Conservation (phyloP, 2,888 invertebrate genomes). For the Melanotus villosus region DNA sequence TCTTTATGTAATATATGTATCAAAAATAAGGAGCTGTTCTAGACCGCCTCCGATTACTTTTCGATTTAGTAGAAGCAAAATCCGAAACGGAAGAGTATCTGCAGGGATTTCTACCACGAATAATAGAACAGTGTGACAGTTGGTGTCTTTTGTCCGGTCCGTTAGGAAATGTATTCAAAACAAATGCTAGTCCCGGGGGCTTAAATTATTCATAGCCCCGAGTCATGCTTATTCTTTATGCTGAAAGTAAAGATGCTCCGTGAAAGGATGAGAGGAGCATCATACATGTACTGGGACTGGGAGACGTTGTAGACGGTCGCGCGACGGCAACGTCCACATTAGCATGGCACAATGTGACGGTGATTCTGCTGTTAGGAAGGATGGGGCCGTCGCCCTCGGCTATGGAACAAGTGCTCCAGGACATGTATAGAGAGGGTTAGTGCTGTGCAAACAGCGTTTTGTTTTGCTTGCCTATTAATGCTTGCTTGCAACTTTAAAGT, state of each 20-base stretch:
- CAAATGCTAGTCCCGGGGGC: conserved; percentile 39
- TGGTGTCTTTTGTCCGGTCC: conserved; percentile 40
- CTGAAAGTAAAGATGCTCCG: conserved; percentile 36
- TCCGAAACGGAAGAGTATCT: background rate
- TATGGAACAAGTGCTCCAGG: conserved; percentile 32
- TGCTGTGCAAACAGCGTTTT: conserved; percentile 47
- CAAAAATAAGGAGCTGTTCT: no score
- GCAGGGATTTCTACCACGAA: background rate
- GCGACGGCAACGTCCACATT: conserved; percentile 7
- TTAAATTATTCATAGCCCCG: conserved; percentile 43
- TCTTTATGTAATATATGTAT: no score
- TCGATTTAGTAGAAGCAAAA: no score
- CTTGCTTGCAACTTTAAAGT: conserved; percentile 49
- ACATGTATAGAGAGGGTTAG: conserved; percentile 46
- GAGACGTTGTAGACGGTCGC: background rate
- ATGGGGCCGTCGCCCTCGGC: conserved; percentile 26
- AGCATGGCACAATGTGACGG: conserved; percentile 22
- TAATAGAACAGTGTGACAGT: conserved; percentile 25
- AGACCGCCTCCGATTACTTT: no score
- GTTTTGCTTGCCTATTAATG: conserved; percentile 51
- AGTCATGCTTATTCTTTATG: conserved; percentile 42
- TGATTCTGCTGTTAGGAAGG: conserved; percentile 10
- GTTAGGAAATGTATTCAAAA: conserved; percentile 42
- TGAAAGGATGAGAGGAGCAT: background rate
- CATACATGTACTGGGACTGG: no score